phyloP scores from a whole-genome alignment of 2,888 invertebrate species.

The Leptopilina myrica region DNA sequence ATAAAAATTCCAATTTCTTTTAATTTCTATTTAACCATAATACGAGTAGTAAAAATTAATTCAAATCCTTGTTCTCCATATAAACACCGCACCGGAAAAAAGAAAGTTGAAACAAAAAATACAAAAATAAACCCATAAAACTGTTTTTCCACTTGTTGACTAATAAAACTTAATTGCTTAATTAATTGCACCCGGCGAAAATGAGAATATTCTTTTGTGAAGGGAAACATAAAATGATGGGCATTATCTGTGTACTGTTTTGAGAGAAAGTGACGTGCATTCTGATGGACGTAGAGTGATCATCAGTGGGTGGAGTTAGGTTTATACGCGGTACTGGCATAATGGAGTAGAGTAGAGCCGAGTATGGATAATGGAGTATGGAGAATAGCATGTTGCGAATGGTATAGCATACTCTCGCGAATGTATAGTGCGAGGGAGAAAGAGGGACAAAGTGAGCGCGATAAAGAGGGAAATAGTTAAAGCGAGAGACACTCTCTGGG shows the following conservation, averaged over 20 bases:
- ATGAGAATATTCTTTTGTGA: background rate
- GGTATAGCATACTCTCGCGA: slow-evolving; percentile 53
- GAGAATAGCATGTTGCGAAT: slow-evolving; percentile 70
- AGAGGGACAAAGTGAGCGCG: slow-evolving; percentile 10
- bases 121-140: no score
- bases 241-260: background rate
- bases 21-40: no score
- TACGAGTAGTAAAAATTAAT: no score
- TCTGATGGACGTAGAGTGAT: slow-evolving; percentile 62
- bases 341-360: slow-evolving; percentile 73
- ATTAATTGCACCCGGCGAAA: no score
- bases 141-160: background rate
- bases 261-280: slow-evolving; percentile 46
- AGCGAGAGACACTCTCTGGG: slow-evolving; percentile 59
- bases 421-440: slow-evolving; percentile 40
- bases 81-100: no score
- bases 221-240: background rate
- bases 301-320: slow-evolving; percentile 62
- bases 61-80: no score
- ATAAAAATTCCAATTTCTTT: no score
- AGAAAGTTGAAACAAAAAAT: no score
- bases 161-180: no score
- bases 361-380: slow-evolving; percentile 72
- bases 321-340: slow-evolving; percentile 72
- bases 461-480: background rate